These are phyloP conservation scores for Ectropis grisescens DNA, from an alignment of 1,140 invertebrate species.

Conservation along the genomic window DNA sequence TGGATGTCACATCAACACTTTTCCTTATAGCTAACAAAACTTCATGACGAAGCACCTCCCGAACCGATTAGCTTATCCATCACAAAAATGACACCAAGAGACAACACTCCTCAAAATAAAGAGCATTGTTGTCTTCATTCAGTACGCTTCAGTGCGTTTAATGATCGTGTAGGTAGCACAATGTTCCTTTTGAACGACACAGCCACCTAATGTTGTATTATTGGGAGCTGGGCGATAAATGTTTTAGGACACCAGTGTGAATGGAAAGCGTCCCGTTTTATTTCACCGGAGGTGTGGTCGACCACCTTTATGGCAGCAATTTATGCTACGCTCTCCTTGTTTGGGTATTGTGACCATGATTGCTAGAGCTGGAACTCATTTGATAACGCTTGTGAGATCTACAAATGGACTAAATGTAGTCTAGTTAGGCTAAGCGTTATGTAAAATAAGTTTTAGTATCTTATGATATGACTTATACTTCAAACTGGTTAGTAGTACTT, in stretches of 20 bases:
- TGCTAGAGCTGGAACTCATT: conserved; percentile 1
- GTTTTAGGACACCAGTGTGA: conserved; percentile 55
- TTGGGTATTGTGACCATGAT: conserved; percentile 16
- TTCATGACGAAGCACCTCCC: too few relatives aligned
- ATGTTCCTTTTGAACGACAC: conserved; percentile 7
- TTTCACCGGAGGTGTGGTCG: conserved; percentile 22
- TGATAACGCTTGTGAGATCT: not conserved
- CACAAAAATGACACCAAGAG: too few relatives aligned
- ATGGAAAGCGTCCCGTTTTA: conserved; percentile 34
- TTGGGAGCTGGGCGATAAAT: conserved; percentile 22
- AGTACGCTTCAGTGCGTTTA: conserved; percentile 2
- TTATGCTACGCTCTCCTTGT: conserved; percentile 22
- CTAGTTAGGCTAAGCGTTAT: too few relatives aligned
- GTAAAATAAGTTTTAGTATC: too few relatives aligned
- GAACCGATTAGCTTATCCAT: too few relatives aligned
- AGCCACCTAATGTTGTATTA: conserved; percentile 4
- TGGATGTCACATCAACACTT: too few relatives aligned
- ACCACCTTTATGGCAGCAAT: conserved; percentile 40
- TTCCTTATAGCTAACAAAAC: too few relatives aligned
- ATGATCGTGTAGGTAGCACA: conserved; percentile 21
- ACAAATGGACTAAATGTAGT: too few relatives aligned
- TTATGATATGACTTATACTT: too few relatives aligned
- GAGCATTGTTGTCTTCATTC: not conserved
- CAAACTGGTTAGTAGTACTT: too few relatives aligned
- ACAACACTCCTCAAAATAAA: too few relatives aligned